These are phyloP conservation scores for Lagocephalus sceleratus DNA, from an alignment of 2,797 vertebrate species.

Conservation along the genomic window DNA sequence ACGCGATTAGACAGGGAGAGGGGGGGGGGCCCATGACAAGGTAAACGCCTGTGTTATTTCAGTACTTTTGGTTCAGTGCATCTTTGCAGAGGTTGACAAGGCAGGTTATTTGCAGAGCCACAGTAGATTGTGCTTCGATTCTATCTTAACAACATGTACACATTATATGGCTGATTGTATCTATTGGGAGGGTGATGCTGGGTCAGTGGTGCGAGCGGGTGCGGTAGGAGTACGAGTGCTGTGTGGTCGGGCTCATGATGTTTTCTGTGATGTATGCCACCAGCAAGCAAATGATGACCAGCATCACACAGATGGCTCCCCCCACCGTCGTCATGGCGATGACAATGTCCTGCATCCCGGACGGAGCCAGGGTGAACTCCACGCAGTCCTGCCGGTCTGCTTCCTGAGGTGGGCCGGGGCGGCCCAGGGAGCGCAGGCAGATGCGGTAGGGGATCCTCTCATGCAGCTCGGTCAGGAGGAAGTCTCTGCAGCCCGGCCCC, in stretches of 20 bases:
- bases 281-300: constrained; percentile 95
- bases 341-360: constrained; percentile 93
- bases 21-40: no score
- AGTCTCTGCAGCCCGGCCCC: constrained; percentile 87
- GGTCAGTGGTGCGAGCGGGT: constrained; percentile 64
- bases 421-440: constrained; percentile 79
- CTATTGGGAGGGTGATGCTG: neutral
- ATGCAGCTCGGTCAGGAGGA: constrained; percentile 86
- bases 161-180: constrained; percentile 18
- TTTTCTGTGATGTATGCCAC: constrained; percentile 98
- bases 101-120: constrained; percentile 51
- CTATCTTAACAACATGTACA: constrained; percentile 26
- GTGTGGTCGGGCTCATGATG: constrained; percentile 85
- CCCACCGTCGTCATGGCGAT: constrained; percentile 98
- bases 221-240: constrained; percentile 68
- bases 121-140: constrained; percentile 59
- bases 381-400: constrained; percentile 79
- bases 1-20: constrained; percentile 39
- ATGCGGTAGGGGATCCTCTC: constrained; percentile 90
- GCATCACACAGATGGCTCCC: constrained; percentile 97
- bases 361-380: constrained; percentile 86
- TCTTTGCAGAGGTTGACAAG: constrained; percentile 46
- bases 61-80: constrained; percentile 60
- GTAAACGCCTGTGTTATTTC: constrained; percentile 28
- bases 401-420: constrained; percentile 56